Conservation (phyloP, 2,113 vertebrate genomes). For the Benitochromis conjunctus region DNA sequence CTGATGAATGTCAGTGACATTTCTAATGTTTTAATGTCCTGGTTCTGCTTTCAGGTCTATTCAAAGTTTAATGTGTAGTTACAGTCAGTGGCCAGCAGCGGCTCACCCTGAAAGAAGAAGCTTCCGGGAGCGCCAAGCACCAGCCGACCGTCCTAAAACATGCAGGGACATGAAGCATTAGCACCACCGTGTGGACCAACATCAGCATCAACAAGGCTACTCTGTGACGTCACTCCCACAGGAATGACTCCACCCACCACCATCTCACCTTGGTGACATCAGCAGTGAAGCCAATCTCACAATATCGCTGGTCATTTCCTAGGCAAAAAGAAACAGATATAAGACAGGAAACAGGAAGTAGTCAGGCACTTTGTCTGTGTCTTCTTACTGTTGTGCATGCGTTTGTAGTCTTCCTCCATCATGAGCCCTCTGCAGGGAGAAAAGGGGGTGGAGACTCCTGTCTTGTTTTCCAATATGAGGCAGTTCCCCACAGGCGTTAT, state of each 20-base stretch:
- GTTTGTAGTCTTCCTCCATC: not conserved
- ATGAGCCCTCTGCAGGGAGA: conserved; percentile 4
- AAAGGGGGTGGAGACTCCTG: not conserved
- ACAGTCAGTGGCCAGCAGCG: not conserved
- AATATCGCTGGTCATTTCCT: conserved; percentile 19
- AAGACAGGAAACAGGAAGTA: not conserved
- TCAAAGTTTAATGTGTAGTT: not conserved
- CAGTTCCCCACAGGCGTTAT: conserved; percentile 25
- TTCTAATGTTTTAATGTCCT: not conserved
- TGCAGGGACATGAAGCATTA: not conserved
- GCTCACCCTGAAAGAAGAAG: conserved; percentile 22
- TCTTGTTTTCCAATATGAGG: not conserved
- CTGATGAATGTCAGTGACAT: not conserved
- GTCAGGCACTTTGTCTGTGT: too few species aligned
- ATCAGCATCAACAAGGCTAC: not conserved
- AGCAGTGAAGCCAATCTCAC: conserved; percentile 14
- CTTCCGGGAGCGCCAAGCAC: conserved; percentile 13
- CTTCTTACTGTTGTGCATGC: not conserved
- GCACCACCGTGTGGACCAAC: not conserved
- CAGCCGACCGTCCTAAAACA: not conserved
- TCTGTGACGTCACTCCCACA: not conserved
- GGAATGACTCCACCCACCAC: not conserved
- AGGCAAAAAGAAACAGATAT: not conserved
- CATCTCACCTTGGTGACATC: conserved; percentile 10
- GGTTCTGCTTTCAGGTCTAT: not conserved